Percentiles rank a stretch among this genome's conserved stretches.
These are phyloP conservation scores for Coptodon rendalli DNA, from an alignment of 2,113 vertebrate genomes.

Conservation along the genomic window DNA sequence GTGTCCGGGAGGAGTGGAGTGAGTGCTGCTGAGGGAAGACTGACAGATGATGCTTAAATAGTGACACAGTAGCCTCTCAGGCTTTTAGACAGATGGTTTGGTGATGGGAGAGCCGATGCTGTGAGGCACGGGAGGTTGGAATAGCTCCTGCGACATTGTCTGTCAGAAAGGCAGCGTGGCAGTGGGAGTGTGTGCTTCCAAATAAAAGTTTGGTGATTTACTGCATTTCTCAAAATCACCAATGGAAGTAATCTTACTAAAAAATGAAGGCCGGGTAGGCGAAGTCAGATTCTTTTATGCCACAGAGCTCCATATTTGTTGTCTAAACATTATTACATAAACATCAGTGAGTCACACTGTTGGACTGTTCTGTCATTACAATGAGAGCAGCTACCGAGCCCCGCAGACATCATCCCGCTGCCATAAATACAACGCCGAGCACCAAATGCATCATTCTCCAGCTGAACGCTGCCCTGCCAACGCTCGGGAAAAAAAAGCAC, in stretches of 20 bases:
- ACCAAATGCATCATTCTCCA: neutral
- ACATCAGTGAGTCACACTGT: neutral
- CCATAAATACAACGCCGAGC: neutral
- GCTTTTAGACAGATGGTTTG: constrained; percentile 15
- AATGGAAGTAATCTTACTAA: neutral
- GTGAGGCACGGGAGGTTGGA: neutral
- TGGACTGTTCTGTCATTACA: neutral
- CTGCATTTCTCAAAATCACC: neutral
- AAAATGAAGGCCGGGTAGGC: neutral
- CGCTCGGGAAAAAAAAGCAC: neutral
- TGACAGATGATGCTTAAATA: constrained; percentile 14
- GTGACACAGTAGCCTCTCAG: constrained; percentile 11
- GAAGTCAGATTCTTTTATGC: neutral
- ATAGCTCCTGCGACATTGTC: neutral
- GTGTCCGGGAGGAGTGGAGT: neutral
- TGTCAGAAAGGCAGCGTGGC: neutral
- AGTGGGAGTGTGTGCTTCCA: neutral
- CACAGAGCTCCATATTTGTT: neutral
- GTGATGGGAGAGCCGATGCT: neutral
- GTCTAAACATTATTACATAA: neutral
- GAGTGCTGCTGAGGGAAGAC: neutral
- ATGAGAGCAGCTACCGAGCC: neutral
- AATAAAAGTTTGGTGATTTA: neutral
- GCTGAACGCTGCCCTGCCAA: neutral
- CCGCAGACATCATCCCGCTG: neutral